phyloP scores from a whole-genome alignment of 2,797 vertebrate genomes.

The Adelosebastes latens region DNA sequence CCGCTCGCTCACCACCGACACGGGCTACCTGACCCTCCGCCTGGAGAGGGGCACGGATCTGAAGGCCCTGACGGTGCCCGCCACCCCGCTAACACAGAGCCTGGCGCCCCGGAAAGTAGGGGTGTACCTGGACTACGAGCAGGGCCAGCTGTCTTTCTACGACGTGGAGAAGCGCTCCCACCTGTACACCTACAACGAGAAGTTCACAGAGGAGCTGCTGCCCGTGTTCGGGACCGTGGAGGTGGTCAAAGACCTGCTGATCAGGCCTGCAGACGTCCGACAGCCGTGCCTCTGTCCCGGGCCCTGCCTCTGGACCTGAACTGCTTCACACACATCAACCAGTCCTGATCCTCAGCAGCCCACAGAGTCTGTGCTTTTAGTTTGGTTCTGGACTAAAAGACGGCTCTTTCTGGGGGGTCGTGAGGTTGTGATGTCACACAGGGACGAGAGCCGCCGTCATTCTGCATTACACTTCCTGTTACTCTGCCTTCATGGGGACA shows the following conservation, averaged over 20 bases:
- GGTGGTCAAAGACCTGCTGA: conserved; percentile 79
- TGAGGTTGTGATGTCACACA: conserved; percentile 1
- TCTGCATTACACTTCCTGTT: conserved; percentile 27
- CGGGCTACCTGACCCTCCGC: conserved; percentile 82
- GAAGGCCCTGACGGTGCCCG: conserved; percentile 80
- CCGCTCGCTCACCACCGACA: conserved; percentile 76
- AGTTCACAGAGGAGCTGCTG: conserved; percentile 80
- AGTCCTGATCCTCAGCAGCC: conserved; percentile 10
- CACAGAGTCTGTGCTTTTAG: conserved; percentile 17
- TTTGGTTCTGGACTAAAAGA: conserved; percentile 13
- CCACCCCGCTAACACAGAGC: conserved; percentile 57
- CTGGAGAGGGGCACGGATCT: conserved; percentile 82
- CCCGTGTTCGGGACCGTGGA: conserved; percentile 85
- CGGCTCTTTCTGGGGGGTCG: conserved; percentile 9
- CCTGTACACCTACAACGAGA: conserved; percentile 83
- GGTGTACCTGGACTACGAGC: conserved; percentile 83
- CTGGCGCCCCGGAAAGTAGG: conserved; percentile 75
- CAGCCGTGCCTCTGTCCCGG: conserved; percentile 81
- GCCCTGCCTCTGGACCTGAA: conserved; percentile 82
- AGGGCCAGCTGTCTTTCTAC: conserved; percentile 86
- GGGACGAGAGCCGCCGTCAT: conserved; percentile 14
- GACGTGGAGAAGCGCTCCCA: conserved; percentile 81
- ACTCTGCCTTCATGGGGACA: conserved; percentile 49
- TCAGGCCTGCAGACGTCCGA: conserved; percentile 66
- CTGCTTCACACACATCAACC: background rate